A percentile compares a stretch with the other conserved stretches of the same genome.
Conservation (phyloP, 2,113 vertebrate genomes). For the Cryptomyrus ogoouensis region DNA sequence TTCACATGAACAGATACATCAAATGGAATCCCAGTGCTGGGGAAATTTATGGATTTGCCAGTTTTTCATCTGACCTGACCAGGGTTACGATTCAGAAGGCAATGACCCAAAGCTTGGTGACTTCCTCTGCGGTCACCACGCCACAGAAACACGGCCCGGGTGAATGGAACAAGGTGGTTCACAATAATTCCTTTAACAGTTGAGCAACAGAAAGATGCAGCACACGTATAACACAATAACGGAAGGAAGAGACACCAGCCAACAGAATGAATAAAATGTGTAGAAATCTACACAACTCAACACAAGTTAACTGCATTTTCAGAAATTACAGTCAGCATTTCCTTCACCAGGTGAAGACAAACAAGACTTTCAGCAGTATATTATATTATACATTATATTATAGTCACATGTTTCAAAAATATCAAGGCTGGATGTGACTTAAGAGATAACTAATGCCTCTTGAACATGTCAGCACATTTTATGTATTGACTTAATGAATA, state of each 20-base stretch:
- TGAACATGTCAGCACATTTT: neutral
- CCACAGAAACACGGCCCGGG: neutral
- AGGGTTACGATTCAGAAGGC: neutral
- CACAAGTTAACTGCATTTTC: neutral
- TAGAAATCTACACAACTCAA: neutral
- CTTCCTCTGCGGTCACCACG: neutral
- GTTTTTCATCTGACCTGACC: neutral
- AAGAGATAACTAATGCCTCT: neutral
- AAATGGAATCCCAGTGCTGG: neutral
- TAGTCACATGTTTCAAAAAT: neutral
- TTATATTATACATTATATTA: neutral
- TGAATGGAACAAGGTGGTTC: neutral
- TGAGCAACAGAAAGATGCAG: neutral
- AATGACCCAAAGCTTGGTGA: neutral
- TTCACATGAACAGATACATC: neutral
- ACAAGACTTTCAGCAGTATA: neutral
- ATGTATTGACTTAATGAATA: neutral
- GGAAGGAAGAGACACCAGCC: neutral
- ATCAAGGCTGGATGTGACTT: neutral
- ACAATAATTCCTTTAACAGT: neutral
- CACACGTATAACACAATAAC: neutral
- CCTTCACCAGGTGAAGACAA: neutral
- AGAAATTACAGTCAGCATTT: neutral
- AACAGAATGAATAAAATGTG: neutral
- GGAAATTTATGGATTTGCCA: neutral